Conservation (phyloP, 2,113 vertebrate genomes). For the Anhinga rufa region DNA sequence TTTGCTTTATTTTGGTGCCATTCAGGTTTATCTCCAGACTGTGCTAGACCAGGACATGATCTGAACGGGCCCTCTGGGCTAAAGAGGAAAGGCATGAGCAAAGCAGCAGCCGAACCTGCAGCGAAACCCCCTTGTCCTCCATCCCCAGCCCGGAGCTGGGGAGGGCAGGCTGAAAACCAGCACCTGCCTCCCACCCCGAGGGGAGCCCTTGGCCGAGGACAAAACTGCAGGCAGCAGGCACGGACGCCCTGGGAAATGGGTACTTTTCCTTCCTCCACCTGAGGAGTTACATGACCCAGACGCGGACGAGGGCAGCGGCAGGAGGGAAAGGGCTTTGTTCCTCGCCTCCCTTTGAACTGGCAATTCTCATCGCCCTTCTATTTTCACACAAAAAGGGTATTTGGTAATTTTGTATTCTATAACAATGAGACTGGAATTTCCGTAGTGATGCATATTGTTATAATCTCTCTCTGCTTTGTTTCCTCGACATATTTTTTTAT, state of each 20-base stretch:
- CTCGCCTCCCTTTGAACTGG: background rate
- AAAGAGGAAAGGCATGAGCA: background rate
- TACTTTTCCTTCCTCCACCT: background rate
- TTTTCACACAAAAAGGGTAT: slow-evolving; percentile 30
- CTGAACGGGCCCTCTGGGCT: background rate
- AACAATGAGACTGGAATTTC: slow-evolving; percentile 52
- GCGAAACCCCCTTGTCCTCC: background rate
- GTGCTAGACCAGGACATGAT: background rate
- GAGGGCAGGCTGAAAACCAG: background rate
- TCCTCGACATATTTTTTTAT: slow-evolving; percentile 62
- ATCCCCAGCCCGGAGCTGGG: background rate
- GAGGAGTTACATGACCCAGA: background rate
- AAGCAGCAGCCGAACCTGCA: background rate
- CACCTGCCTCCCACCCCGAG: background rate
- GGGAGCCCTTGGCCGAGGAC: background rate
- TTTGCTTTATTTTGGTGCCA: background rate
- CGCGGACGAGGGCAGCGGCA: rapidly evolving
- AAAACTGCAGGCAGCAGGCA: background rate
- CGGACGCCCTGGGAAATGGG: background rate
- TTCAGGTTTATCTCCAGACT: background rate
- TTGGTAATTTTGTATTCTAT: slow-evolving; percentile 29
- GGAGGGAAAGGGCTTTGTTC: background rate
- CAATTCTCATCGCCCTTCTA: background rate
- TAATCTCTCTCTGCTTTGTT: slow-evolving; percentile 50
- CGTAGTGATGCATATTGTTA: slow-evolving; percentile 52